Conservation (phyloP, 2,797 vertebrate genomes). For the Vireo griseus region DNA sequence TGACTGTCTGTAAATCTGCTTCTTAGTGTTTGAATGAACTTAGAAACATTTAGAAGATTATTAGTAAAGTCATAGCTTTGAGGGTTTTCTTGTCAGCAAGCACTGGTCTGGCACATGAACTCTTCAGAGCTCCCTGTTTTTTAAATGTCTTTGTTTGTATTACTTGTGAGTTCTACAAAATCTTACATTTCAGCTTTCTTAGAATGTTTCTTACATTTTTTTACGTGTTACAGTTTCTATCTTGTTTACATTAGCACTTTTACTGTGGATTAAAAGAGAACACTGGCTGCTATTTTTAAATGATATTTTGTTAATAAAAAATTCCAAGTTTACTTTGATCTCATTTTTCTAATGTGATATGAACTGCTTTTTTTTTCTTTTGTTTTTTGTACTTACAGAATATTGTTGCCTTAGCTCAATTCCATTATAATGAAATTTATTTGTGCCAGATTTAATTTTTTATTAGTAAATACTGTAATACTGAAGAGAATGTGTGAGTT, state of each 20-base stretch:
- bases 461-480: not conserved
- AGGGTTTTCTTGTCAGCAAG: not conserved
- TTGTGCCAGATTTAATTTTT: constrained; percentile 2
- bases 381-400: not conserved
- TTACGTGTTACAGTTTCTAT: constrained; percentile 21
- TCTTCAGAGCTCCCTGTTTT: not conserved
- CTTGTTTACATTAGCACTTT: constrained; percentile 59
- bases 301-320: constrained; percentile 52
- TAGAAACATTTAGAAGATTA: not conserved
- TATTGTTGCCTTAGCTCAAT: not conserved
- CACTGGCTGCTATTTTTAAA: constrained; percentile 48
- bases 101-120: not conserved
- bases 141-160: not conserved
- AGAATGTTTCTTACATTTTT: constrained; percentile 6
- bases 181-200: constrained; percentile 24
- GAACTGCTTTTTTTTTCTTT: not conserved
- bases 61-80: not conserved
- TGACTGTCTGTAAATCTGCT: not conserved
- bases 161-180: constrained; percentile 1
- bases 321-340: constrained; percentile 52
- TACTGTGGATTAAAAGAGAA: constrained; percentile 41
- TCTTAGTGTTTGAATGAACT: not conserved
- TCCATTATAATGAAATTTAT: constrained; percentile 21
- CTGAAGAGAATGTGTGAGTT: not conserved
- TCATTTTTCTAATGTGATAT: constrained; percentile 35